Percentiles rank a stretch among this genome's conserved stretches.
Conservation (phyloP, 2,888 invertebrate genomes). For the Idaea aversata region DNA sequence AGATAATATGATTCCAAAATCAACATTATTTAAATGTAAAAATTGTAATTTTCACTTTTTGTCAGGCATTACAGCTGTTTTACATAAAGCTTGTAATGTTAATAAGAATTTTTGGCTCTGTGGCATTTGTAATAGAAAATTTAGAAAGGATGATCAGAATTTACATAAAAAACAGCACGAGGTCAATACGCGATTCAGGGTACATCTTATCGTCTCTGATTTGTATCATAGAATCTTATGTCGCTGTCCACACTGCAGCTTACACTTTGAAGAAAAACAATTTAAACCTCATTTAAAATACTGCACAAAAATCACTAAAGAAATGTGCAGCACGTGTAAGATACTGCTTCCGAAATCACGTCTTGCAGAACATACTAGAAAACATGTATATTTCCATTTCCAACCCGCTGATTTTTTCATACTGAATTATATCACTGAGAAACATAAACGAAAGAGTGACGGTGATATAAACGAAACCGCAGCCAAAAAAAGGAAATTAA, state of each 20-base stretch:
- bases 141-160: constrained; percentile 29
- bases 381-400: constrained; percentile 15
- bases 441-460: constrained; percentile 8
- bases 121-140: constrained; percentile 35
- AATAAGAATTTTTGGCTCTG: constrained; percentile 21
- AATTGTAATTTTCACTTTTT: background rate
- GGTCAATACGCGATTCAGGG: constrained; percentile 34
- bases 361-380: constrained; percentile 7
- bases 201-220: constrained; percentile 30
- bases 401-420: constrained; percentile 23
- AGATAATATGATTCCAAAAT: background rate
- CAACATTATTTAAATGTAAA: background rate
- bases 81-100: constrained; percentile 5
- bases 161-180: constrained; percentile 45
- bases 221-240: constrained; percentile 35
- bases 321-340: constrained; percentile 36
- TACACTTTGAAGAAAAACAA: constrained; percentile 39
- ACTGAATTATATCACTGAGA: constrained; percentile 11
- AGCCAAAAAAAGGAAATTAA: background rate
- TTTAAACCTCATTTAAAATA: constrained; percentile 35
- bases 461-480: constrained; percentile 4
- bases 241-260: constrained; percentile 40
- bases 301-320: constrained; percentile 18
- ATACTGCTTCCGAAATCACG: constrained; percentile 10
- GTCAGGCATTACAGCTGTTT: background rate